Percentiles rank a stretch among this genome's conserved stretches.
Conservation (phyloP, 2,888 invertebrate species). For the Megaustenia siamemsis region DNA sequence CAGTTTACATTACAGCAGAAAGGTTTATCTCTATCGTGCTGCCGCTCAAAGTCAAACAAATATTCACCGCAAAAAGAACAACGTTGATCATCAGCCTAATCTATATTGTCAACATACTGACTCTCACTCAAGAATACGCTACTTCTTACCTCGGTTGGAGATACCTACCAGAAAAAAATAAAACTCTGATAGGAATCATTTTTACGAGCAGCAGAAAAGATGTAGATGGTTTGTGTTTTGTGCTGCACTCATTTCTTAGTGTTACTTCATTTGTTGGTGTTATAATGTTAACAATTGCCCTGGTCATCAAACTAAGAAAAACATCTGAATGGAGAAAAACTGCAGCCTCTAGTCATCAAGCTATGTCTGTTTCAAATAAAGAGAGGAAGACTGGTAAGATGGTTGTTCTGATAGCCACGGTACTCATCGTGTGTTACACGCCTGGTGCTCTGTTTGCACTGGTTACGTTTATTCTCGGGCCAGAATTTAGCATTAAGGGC, state of each 20-base stretch:
- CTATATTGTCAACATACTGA: neutral
- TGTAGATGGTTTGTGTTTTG: no score
- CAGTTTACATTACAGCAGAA: no score
- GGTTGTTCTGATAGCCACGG: slow-evolving; percentile 7
- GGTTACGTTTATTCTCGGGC: neutral
- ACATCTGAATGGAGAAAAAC: neutral
- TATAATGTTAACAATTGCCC: neutral
- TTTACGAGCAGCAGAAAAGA: neutral
- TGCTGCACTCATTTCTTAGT: neutral
- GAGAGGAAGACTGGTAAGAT: neutral
- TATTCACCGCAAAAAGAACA: neutral
- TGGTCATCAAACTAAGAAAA: neutral
- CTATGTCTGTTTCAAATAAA: neutral
- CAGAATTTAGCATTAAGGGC: neutral
- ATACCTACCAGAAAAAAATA: neutral
- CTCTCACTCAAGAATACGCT: neutral
- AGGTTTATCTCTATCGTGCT: slow-evolving; percentile 7
- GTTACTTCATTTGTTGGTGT: neutral
- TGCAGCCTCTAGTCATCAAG: neutral
- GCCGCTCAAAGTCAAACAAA: slow-evolving; percentile 8
- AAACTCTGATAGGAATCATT: neutral
- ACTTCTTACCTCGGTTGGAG: neutral
- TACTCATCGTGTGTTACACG: slow-evolving; percentile 17
- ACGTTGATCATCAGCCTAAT: neutral
- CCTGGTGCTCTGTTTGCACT: neutral